Base-by-base conservation (phyloP, 2,888 invertebrate species). In the Hanleya hanleyi region DNA sequence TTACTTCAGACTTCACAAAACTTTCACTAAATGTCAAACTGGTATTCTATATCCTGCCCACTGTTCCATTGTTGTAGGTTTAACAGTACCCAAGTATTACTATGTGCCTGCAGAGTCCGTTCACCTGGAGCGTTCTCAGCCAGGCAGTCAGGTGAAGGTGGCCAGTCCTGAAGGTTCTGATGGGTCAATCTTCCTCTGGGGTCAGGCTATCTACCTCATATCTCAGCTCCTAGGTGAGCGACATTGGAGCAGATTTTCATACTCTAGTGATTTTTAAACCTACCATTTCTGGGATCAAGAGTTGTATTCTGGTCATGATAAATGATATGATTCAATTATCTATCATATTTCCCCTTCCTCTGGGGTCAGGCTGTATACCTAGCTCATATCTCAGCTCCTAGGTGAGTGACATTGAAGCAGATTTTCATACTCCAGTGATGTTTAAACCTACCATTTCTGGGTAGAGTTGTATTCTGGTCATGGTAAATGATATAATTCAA, bases 331-430 rank as follows among this genome's bases (percentile, higher is more conserved):
- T n/a, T n/a, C n/a, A n/a, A n/a, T n/a, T n/a, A n/a, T n/a, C n/a
- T n/a, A n/a, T n/a, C n/a, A n/a, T n/a, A n/a, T n/a, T n/a, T n/a
- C n/a, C n/a, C n/a, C 72, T 97, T 95, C 91, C 92, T 98, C 49
- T 98, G 98, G 98, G 97, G 97, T 81, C 99, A 99, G 92, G 94
- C 99, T 0, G 93, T 99, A 92, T n/a, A n/a, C n/a, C n/a, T 98
- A 97, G 91, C 94, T 99, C 76, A 95, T 99, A 83, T 95, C 97
- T 0, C 96, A 98, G 90, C 92, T 99, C 66, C 92, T 99, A 75
- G 84, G 92, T 92, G 81, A 81, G 86, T 80, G n/a, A n/a, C n/a
- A n/a, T n/a, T n/a, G n/a, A n/a, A n/a, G n/a, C n/a, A n/a, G n/a
- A n/a, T n/a, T n/a, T n/a, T n/a, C n/a, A n/a, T n/a, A n/a, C n/a